Percentiles rank a stretch among this genome's conserved stretches.
Evolutionary conservation across 2,113 vertebrate species (phyloP).

Genomic region (Gopherus evgoodei): DNA sequence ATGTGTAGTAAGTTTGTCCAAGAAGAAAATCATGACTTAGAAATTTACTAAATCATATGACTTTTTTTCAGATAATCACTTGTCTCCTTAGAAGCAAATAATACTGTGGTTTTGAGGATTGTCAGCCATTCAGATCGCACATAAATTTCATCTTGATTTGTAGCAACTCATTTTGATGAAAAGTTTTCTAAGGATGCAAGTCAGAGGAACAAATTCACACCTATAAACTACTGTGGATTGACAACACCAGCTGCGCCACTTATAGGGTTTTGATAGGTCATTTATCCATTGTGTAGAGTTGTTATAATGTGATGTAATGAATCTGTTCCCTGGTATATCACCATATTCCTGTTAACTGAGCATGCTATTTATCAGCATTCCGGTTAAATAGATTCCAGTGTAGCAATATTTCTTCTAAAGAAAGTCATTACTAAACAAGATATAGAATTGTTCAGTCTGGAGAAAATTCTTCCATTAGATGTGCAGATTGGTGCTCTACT

Average conservation of each 20-base stretch:
- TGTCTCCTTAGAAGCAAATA: neutral
- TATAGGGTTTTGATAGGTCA: fast-evolving
- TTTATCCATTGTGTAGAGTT: neutral
- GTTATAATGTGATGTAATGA: neutral
- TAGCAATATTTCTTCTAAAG: conserved; percentile 1
- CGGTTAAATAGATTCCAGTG: neutral
- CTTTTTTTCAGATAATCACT: neutral
- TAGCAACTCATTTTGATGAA: fast-evolving
- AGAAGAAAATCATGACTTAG: neutral
- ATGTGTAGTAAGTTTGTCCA: neutral
- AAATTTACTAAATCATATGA: neutral
- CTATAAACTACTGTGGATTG: neutral
- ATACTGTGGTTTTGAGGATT: neutral
- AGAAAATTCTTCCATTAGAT: conserved; percentile 29
- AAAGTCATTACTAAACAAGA: conserved; percentile 3
- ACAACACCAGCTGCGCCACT: neutral
- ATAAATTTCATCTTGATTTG: neutral
- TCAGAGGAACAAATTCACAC: neutral
- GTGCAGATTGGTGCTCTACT: neutral
- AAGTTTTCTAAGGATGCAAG: neutral
- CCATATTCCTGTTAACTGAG: neutral
- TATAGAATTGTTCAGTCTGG: neutral
- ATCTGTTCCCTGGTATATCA: neutral
- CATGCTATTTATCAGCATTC: fast-evolving
- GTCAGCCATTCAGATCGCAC: fast-evolving